Percentiles rank a stretch among this genome's conserved stretches.
These are phyloP conservation scores for Orchesella flavescens DNA, from an alignment of 2,888 invertebrate species.

Conservation along the genomic window DNA sequence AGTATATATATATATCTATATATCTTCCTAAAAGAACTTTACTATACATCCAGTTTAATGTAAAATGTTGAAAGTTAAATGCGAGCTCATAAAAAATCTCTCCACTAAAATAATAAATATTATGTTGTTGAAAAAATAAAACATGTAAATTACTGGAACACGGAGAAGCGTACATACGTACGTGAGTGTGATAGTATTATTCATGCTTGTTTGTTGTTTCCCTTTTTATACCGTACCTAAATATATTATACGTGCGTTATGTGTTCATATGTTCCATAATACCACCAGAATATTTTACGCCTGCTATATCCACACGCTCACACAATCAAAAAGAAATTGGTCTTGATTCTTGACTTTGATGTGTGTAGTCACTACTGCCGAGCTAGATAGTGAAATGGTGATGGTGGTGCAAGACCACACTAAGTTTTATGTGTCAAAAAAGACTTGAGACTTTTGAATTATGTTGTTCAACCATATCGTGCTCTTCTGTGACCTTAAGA, in stretches of 20 bases:
- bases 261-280: neutral
- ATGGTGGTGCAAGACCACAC: neutral
- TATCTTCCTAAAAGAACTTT: no score
- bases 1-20: no score
- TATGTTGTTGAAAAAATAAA: slow-evolving; percentile 20
- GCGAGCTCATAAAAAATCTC: slow-evolving; percentile 11
- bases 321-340: slow-evolving; percentile 15
- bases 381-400: no score
- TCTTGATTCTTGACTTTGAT: slow-evolving; percentile 53
- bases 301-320: neutral
- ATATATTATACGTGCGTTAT: no score
- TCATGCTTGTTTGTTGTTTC: no score
- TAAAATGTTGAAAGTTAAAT: neutral
- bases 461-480: slow-evolving; percentile 11
- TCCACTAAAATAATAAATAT: slow-evolving; percentile 22
- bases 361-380: slow-evolving; percentile 1
- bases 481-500: slow-evolving; percentile 42
- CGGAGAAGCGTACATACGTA: slow-evolving; percentile 8
- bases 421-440: slow-evolving; percentile 18
- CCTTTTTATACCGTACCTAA: neutral
- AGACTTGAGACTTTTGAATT: slow-evolving; percentile 13
- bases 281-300: neutral
- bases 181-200: no score
- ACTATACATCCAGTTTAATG: neutral
- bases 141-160: slow-evolving; percentile 51